Evolutionary conservation across 2,113 vertebrate species (phyloP), one percentile per base, ranked within the genome.

Genomic region (Siphamia tubifer): DNA sequence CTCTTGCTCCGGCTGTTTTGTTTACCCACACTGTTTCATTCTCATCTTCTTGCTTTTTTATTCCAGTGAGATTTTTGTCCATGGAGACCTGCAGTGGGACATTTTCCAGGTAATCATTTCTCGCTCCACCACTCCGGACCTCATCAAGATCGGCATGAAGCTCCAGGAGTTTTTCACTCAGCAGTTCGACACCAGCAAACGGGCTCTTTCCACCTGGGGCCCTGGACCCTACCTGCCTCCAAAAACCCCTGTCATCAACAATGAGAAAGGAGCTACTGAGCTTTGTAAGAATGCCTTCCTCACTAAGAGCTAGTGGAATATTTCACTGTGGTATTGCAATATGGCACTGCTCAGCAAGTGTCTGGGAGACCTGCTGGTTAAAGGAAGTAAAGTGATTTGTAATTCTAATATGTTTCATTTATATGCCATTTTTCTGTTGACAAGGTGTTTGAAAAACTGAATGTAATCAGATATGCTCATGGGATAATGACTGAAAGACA

Each of bases 51-150:
- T 27, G 9, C 11, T 15, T 23, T 3, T 15, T 52, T 45, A 30
- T 6, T 69, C 16, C 74, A 99, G 98, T 82, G 96, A 96, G 81
- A 96, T 99, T 86, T 99, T 99, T 80, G 93, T 99, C 83, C 97
- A 98, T 48, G 98, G 98, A 53, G 98, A 99, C 86, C 82, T 99
- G 87, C 96, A 98, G 83, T 99, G 98, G 98, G 97, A 99, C 92
- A 98, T 98, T 79, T 99, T 99, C 89, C 98, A 99, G 93, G 98
- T 99, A 69, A 99, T 99, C 92, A 99, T 99, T 90, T 99, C 98
- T 31, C 94, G 98, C 86, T 98, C 96, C 0, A 99, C 98, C 34
- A 99, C 98, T 0, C 98, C 98, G 42, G 98, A 99, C 90, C 94
- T 99, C 66, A 98, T 99, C 87, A 99, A 99, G 93, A 99, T 99